phyloP scores from a whole-genome alignment of 2,113 vertebrate genomes.

The Tyrannus savana region DNA sequence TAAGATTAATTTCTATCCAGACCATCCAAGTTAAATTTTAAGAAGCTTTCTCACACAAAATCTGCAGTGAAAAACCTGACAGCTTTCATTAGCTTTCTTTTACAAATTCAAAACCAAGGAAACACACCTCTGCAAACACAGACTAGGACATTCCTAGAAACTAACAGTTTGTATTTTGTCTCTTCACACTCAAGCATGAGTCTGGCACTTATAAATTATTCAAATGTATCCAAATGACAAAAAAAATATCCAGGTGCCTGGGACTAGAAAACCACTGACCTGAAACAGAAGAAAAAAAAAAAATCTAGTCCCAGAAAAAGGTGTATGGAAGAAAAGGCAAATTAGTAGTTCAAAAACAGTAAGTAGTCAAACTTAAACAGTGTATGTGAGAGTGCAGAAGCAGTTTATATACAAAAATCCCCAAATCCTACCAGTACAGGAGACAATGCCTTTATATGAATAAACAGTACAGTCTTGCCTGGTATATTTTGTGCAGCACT shows the following conservation, averaged over 20 bases:
- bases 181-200: neutral
- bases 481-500: neutral
- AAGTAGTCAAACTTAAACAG: neutral
- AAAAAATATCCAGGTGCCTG: neutral
- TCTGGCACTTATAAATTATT: neutral
- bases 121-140: neutral
- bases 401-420: neutral
- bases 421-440: neutral
- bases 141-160: neutral
- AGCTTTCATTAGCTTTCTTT: neutral
- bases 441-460: neutral
- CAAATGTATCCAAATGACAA: neutral
- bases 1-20: neutral
- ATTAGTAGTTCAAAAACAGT: neutral
- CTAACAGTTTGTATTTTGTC: neutral
- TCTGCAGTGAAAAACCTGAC: neutral
- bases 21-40: neutral
- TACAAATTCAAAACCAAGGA: neutral
- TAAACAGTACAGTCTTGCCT: neutral
- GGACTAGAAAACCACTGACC: neutral
- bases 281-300: neutral
- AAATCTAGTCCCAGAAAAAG: neutral
- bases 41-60: neutral
- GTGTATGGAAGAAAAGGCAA: neutral
- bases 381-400: neutral